Conservation (phyloP, 2,888 invertebrate genomes). For the Sericinus montela region DNA sequence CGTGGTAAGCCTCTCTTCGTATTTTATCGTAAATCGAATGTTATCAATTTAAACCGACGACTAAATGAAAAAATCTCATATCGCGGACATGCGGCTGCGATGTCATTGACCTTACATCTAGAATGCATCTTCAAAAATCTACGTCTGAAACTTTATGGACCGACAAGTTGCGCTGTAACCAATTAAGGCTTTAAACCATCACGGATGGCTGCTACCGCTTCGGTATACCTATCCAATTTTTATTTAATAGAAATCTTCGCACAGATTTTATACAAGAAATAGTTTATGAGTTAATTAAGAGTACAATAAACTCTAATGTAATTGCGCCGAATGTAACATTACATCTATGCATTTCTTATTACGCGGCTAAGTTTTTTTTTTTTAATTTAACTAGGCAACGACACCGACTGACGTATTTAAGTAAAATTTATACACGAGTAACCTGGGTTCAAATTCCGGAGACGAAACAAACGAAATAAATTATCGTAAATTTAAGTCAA, state of each 20-base stretch:
- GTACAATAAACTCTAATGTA: constrained; percentile 13
- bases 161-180: constrained; percentile 54
- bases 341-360: too few relatives aligned
- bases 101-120: constrained; percentile 55
- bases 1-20: too few relatives aligned
- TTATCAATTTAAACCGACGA: constrained; percentile 10
- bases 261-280: constrained; percentile 10
- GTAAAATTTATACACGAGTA: too few relatives aligned
- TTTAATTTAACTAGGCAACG: too few relatives aligned
- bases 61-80: constrained; percentile 23
- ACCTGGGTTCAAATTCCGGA: too few relatives aligned
- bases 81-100: constrained; percentile 19
- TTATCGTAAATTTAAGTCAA: too few relatives aligned
- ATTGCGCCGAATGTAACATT: too few relatives aligned
- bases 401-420: too few relatives aligned
- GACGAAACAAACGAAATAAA: too few relatives aligned
- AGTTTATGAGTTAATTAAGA: constrained; percentile 15
- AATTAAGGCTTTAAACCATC: constrained; percentile 63
- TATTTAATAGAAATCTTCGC: constrained; percentile 20
- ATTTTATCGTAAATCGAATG: not conserved
- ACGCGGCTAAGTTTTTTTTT: too few relatives aligned
- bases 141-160: constrained; percentile 69
- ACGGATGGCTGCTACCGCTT: constrained; percentile 49
- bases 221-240: constrained; percentile 32
- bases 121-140: constrained; percentile 53